A percentile compares a stretch with the other conserved stretches of the same genome.
phyloP scores from a whole-genome alignment of 2,888 invertebrate genomes.

The Caenorhabditis doughertyi region DNA sequence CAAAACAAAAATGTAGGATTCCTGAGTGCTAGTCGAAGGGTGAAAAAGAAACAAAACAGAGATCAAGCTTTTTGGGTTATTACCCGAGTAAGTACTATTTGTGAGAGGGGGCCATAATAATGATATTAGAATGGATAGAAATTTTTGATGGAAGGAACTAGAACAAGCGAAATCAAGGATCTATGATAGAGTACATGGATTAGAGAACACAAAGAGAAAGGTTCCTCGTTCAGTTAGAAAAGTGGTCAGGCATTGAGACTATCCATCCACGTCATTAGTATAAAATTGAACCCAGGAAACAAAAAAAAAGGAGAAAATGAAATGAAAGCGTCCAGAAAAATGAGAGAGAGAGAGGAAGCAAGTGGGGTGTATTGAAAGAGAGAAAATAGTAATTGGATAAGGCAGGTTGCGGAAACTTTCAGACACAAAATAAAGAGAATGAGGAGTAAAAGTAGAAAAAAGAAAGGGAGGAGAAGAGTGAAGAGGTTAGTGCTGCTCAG shows the following conservation, averaged over 20 bases:
- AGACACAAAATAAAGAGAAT: slow-evolving; percentile 38
- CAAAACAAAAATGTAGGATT: slow-evolving; percentile 16
- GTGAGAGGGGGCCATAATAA: neutral
- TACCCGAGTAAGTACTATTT: neutral
- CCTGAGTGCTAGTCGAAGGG: neutral
- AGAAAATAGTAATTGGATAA: slow-evolving; percentile 50
- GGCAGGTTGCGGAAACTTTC: slow-evolving; percentile 55
- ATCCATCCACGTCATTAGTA: slow-evolving; percentile 8
- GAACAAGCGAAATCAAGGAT: too few relatives aligned
- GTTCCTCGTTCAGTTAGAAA: too few relatives aligned
- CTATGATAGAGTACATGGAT: too few relatives aligned
- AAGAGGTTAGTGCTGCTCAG: slow-evolving; percentile 21
- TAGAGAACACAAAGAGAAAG: too few relatives aligned
- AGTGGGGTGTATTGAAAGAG: slow-evolving; percentile 34
- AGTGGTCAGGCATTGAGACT: too few relatives aligned
- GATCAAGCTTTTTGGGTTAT: slow-evolving; percentile 4
- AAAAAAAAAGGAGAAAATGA: slow-evolving; percentile 22
- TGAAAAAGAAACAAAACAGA: slow-evolving; percentile 18
- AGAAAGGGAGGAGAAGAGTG: slow-evolving; percentile 2
- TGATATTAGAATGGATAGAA: neutral
- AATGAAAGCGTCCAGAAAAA: slow-evolving; percentile 28
- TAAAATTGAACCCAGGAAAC: slow-evolving; percentile 27
- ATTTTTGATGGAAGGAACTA: too few relatives aligned
- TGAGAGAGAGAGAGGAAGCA: slow-evolving; percentile 28
- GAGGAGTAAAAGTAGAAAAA: slow-evolving; percentile 10